phyloP scores from a whole-genome alignment of 2,113 vertebrate genomes.

The Atherinomorus stipes region DNA sequence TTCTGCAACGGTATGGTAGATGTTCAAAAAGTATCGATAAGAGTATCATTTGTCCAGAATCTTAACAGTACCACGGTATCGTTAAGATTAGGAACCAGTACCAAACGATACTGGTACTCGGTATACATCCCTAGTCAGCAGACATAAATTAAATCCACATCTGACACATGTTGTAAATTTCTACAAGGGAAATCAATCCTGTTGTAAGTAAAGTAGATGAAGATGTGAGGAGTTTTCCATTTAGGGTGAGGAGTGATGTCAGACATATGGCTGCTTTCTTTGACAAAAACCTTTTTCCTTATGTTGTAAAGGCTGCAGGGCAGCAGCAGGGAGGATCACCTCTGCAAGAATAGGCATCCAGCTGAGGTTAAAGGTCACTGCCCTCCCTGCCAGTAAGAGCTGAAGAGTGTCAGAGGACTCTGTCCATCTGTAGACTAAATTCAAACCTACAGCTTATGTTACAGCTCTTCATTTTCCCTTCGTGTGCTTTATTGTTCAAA shows the following conservation, averaged over 20 bases:
- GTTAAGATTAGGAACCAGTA: too few relatives aligned
- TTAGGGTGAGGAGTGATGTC: slow-evolving; percentile 3
- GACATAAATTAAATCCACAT: slow-evolving; percentile 46
- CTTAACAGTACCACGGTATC: too few relatives aligned
- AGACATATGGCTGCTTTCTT: slow-evolving; percentile 62
- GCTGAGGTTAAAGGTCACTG: slow-evolving; percentile 73
- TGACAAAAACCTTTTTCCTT: slow-evolving; percentile 46
- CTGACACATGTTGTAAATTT: slow-evolving; percentile 48
- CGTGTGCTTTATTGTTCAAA: slow-evolving; percentile 26
- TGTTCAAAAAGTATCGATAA: too few relatives aligned
- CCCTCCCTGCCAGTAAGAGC: slow-evolving; percentile 39
- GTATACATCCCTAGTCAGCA: too few relatives aligned
- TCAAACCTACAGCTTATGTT: slow-evolving; percentile 61
- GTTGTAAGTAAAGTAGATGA: slow-evolving; percentile 26
- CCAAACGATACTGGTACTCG: too few relatives aligned
- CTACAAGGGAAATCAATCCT: slow-evolving; percentile 45
- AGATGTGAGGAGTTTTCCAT: slow-evolving; percentile 7
- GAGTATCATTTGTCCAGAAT: too few relatives aligned
- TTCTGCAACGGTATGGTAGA: too few relatives aligned
- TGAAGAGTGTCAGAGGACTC: slow-evolving; percentile 42
- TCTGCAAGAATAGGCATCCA: slow-evolving; percentile 49
- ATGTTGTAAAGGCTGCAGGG: slow-evolving; percentile 51
- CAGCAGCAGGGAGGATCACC: slow-evolving; percentile 37
- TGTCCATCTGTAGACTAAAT: slow-evolving; percentile 74
- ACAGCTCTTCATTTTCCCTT: slow-evolving; percentile 22